Evolutionary conservation across 2,888 invertebrate species (phyloP).

Genomic region (Acrobasis consociella): DNA sequence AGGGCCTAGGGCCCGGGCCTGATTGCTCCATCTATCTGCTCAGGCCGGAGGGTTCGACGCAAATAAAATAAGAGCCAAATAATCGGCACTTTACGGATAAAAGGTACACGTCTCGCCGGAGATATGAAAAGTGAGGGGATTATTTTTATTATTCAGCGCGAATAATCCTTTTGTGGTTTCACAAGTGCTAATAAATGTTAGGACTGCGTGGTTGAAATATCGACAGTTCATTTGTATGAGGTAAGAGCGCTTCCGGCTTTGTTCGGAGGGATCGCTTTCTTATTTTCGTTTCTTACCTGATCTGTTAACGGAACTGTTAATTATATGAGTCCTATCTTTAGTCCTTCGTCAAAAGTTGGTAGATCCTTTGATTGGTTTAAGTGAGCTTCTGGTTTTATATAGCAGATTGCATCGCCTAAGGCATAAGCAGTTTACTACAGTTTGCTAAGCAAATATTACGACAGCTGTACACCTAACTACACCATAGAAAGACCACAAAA

Average conservation of each 20-base stretch:
- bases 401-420: too few species aligned
- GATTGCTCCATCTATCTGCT: constrained; percentile 77
- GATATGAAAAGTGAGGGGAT: constrained; percentile 32
- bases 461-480: too few species aligned
- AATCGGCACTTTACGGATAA: constrained; percentile 47
- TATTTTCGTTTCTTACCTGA: not conserved
- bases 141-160: constrained; percentile 25
- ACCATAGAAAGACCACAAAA: too few species aligned
- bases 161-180: constrained; percentile 25
- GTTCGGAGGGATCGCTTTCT: not conserved
- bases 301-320: too few species aligned
- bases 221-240: constrained; percentile 1
- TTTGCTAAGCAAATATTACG: too few species aligned
- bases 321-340: too few species aligned
- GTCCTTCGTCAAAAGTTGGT: too few species aligned
- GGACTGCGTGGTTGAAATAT: constrained; percentile 12
- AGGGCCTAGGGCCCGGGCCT: constrained; percentile 55
- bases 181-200: constrained; percentile 20
- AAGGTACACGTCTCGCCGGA: constrained; percentile 37
- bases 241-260: not conserved
- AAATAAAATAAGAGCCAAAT: constrained; percentile 69
- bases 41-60: constrained; percentile 53
- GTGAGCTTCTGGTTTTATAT: too few species aligned
- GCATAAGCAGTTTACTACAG: too few species aligned
- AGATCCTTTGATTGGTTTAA: too few species aligned